These are phyloP conservation scores for Drosophila tropicalis DNA, from an alignment of 1,140 invertebrate genomes.

Conservation along the genomic window DNA sequence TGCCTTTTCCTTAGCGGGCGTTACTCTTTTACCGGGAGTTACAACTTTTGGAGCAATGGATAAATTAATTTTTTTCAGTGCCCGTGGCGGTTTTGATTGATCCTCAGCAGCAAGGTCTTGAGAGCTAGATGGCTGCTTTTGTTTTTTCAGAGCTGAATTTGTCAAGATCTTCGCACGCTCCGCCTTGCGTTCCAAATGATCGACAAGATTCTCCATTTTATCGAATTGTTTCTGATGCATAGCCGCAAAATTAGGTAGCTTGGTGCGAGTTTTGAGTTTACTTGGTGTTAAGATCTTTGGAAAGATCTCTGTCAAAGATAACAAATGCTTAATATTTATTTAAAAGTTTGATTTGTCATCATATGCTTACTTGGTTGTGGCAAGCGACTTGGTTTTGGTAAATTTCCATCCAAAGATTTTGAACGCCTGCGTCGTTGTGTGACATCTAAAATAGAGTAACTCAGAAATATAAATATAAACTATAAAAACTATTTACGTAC, in stretches of 20 bases:
- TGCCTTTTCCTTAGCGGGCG: neutral
- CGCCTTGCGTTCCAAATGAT: conserved; percentile 85
- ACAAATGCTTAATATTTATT: neutral
- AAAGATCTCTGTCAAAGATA: conserved; percentile 21
- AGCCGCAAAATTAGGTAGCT: conserved; percentile 86
- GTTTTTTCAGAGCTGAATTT: conserved; percentile 58
- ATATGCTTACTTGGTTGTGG: conserved; percentile 58
- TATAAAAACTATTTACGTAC: conserved; percentile 42
- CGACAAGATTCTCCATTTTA: conserved; percentile 87
- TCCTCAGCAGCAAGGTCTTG: conserved; percentile 22
- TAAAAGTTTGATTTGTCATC: too few species aligned
- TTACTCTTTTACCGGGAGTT: neutral
- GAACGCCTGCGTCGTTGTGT: conserved; percentile 68
- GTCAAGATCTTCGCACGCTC: conserved; percentile 83
- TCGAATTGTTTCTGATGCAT: conserved; percentile 87
- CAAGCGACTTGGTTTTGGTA: conserved; percentile 25
- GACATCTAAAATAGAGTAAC: conserved; percentile 45
- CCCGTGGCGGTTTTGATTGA: conserved; percentile 5
- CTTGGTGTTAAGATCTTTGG: conserved; percentile 27
- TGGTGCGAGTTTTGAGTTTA: conserved; percentile 76
- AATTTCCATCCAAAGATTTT: conserved; percentile 54
- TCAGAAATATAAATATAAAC: neutral
- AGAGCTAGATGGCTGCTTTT: conserved; percentile 22
- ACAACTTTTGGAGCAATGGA: neutral
- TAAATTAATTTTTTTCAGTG: conserved; percentile 40